A percentile compares a stretch with the other conserved stretches of the same genome.
Evolutionary conservation across 2,797 vertebrate genomes (phyloP).

Genomic region (Prunella strophiata): DNA sequence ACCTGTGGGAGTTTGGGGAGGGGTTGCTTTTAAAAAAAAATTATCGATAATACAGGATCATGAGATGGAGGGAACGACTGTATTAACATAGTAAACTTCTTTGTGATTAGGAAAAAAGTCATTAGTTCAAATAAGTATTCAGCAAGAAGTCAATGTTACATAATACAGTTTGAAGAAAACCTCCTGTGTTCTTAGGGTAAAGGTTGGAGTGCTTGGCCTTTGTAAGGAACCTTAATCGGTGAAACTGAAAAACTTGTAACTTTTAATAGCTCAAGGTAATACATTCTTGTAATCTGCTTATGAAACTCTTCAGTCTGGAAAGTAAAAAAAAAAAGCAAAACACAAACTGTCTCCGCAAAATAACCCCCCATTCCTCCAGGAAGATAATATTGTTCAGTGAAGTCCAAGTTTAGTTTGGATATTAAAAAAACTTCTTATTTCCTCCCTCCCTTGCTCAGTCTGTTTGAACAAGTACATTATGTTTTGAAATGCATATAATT

Average conservation of each 20-base stretch:
- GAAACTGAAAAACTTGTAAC: neutral
- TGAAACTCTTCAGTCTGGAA: neutral
- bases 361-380: neutral
- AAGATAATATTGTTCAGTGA: neutral
- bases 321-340: neutral
- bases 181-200: neutral
- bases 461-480: neutral
- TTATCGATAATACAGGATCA: neutral
- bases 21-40: accelerated
- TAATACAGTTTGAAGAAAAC: neutral
- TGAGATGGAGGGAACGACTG: neutral
- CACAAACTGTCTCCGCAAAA: accelerated
- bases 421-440: neutral
- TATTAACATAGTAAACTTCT: neutral
- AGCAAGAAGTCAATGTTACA: neutral
- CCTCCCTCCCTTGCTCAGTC: neutral
- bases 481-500: neutral
- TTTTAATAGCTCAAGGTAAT: neutral
- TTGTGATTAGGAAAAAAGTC: neutral
- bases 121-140: neutral
- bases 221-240: neutral
- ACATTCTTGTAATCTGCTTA: neutral
- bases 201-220: neutral
- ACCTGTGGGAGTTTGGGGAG: neutral
- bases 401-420: neutral